Conservation (phyloP, 2,888 invertebrate genomes). For the Callyntrura guangdongensis region DNA sequence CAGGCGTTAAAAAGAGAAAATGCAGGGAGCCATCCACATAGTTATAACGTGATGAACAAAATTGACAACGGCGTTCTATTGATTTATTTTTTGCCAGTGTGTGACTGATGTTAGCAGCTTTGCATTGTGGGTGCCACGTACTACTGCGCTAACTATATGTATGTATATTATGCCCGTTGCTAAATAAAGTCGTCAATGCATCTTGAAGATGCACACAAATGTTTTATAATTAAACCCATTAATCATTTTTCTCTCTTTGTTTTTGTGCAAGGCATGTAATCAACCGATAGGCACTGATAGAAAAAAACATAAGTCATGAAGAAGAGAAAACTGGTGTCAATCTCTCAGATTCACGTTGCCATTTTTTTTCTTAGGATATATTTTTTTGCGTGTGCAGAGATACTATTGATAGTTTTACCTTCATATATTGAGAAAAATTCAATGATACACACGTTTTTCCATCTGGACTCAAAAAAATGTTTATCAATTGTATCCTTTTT, state of each 20-base stretch:
- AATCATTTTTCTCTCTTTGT: constrained; percentile 72
- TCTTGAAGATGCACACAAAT: constrained; percentile 60
- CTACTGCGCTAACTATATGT: not conserved
- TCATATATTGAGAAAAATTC: too few relatives aligned
- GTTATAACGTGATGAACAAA: constrained; percentile 26
- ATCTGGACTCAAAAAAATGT: too few relatives aligned
- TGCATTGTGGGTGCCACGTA: constrained; percentile 27
- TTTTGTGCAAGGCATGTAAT: constrained; percentile 14
- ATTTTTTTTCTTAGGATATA: constrained; percentile 1
- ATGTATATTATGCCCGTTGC: not conserved
- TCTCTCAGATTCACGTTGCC: not conserved
- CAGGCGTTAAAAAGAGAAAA: constrained; percentile 46
- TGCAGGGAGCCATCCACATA: constrained; percentile 41
- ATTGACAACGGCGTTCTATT: constrained; percentile 41
- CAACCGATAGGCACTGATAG: constrained; percentile 9
- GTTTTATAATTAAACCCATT: constrained; percentile 76
- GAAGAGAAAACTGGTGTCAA: constrained; percentile 17
- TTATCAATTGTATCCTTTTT: not conserved
- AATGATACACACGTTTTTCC: too few relatives aligned
- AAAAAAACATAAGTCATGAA: constrained; percentile 1
- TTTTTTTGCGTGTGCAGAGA: not conserved
- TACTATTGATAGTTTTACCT: not conserved
- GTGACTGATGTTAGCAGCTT: constrained; percentile 34
- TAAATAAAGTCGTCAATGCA: constrained; percentile 45
- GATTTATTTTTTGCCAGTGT: constrained; percentile 21